phyloP scores from a whole-genome alignment of 2,888 invertebrate genomes.

The Chrysomela aeneicollis region DNA sequence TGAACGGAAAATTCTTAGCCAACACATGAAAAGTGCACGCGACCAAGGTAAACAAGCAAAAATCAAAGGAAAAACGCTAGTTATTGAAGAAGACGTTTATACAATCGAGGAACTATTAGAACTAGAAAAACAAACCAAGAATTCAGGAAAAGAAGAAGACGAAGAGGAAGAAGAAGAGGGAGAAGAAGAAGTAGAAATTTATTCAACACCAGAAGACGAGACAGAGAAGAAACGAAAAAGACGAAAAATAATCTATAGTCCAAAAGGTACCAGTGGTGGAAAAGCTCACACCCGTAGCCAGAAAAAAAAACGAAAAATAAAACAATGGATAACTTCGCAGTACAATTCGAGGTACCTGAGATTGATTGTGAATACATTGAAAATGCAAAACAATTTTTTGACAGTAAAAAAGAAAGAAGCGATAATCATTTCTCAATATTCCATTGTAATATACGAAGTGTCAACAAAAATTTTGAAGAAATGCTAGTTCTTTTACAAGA shows the following conservation, averaged over 20 bases:
- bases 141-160: too few relatives aligned
- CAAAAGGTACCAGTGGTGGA: not conserved
- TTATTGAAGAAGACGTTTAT: not conserved
- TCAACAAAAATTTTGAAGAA: too few relatives aligned
- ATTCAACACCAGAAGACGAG: not conserved
- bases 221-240: not conserved
- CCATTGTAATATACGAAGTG: too few relatives aligned
- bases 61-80: not conserved
- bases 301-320: not conserved
- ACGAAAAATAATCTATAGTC: not conserved
- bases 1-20: too few relatives aligned
- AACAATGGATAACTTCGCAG: not conserved
- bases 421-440: too few relatives aligned
- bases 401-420: not conserved
- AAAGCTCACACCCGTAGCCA: not conserved
- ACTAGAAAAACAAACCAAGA: not conserved
- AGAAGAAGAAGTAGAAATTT: not conserved
- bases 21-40: not conserved
- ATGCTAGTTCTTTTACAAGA: not conserved
- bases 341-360: not conserved
- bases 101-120: not conserved
- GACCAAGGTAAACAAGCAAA: not conserved
- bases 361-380: conserved; percentile 1
- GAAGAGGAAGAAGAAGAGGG: not conserved
- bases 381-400: too few relatives aligned